phyloP scores from a whole-genome alignment of 2,113 vertebrate genomes.

The Xiphophorus maculatus region DNA sequence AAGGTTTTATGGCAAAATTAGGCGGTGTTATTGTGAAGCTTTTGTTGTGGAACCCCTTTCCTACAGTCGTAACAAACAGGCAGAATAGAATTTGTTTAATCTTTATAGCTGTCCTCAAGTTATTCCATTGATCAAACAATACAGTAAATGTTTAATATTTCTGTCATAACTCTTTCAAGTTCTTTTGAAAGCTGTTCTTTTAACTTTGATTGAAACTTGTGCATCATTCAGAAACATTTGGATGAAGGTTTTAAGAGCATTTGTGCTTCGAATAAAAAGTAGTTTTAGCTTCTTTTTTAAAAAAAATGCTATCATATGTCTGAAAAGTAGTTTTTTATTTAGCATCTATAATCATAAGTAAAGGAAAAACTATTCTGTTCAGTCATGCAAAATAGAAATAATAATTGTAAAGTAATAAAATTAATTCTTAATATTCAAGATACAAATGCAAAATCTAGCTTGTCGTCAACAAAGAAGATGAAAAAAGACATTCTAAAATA shows the following conservation, averaged over 20 bases:
- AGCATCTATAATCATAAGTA: neutral
- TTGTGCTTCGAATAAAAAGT: constrained; percentile 1
- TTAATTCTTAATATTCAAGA: no score
- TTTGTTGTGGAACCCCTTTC: constrained; percentile 58
- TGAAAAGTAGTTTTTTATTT: neutral
- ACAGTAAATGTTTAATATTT: constrained; percentile 47
- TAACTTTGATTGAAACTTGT: constrained; percentile 1
- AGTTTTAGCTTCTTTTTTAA: neutral
- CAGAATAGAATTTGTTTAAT: constrained; percentile 41
- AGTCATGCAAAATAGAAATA: no score
- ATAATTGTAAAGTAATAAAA: no score
- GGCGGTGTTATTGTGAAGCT: constrained; percentile 40
- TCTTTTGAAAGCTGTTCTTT: constrained; percentile 4
- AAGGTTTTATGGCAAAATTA: constrained; percentile 58
- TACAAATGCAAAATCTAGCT: no score
- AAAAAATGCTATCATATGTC: neutral
- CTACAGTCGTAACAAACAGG: constrained; percentile 49
- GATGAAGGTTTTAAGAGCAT: neutral
- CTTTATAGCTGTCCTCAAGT: constrained; percentile 29
- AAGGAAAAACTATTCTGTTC: no score
- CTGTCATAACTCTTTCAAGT: constrained; percentile 38
- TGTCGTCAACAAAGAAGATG: no score
- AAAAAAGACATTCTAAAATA: no score
- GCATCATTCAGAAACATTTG: constrained; percentile 1
- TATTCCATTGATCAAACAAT: constrained; percentile 52